These are phyloP conservation scores for Palythoa grandiflora DNA, from an alignment of 92 coral and sea anemone species.

Conservation along the genomic window DNA sequence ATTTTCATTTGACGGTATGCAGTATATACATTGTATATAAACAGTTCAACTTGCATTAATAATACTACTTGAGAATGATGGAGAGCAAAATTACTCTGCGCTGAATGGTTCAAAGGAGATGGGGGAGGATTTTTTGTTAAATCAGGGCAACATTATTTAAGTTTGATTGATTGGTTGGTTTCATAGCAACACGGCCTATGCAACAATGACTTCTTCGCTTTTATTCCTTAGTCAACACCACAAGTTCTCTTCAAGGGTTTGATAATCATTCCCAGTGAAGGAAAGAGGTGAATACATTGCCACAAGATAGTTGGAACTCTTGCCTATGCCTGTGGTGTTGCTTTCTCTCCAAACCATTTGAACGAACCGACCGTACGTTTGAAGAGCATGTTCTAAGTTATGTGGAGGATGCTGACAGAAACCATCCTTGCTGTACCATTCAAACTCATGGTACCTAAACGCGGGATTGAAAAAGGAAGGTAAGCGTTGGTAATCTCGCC, in stretches of 20 bases:
- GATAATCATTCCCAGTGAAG: not conserved
- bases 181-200: too few relatives aligned
- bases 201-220: not conserved
- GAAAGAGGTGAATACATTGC: constrained; percentile 8
- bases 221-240: constrained; percentile 12
- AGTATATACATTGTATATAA: too few relatives aligned
- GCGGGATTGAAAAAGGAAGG: not conserved
- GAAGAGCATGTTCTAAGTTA: constrained; percentile 15
- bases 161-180: too few relatives aligned
- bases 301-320: not conserved
- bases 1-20: too few relatives aligned
- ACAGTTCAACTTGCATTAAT: too few relatives aligned
- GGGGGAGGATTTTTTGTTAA: too few relatives aligned
- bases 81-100: too few relatives aligned
- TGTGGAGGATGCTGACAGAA: constrained; percentile 8
- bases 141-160: too few relatives aligned
- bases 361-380: not conserved
- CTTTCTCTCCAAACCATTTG: constrained; percentile 35
- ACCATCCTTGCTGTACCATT: not conserved
- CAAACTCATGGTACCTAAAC: constrained; percentile 18
- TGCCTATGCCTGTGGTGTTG: constrained; percentile 17
- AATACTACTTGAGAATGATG: too few relatives aligned
- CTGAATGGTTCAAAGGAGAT: too few relatives aligned
- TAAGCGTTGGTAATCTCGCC: not conserved
- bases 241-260: constrained; percentile 14